These are phyloP conservation scores for Aethina tumida DNA, from an alignment of 1,140 invertebrate species.

Conservation along the genomic window DNA sequence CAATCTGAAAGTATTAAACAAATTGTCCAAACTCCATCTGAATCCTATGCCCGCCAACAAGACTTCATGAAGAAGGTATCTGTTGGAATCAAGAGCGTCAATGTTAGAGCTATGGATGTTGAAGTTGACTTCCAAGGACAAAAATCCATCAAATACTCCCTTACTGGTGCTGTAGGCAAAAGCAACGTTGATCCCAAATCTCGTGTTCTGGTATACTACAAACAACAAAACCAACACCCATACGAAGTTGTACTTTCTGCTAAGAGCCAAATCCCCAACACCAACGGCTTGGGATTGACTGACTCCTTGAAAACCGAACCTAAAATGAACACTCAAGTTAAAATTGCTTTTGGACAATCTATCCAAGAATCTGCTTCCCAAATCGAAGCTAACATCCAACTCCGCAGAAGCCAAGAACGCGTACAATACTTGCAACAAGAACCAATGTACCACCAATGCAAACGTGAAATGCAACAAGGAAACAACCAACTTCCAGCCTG, in stretches of 20 bases:
- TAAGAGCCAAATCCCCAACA: conserved; percentile 34
- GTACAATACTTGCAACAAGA: conserved; percentile 35
- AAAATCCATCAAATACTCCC: conserved; percentile 35
- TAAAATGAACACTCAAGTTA: conserved; percentile 36
- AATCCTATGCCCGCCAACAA: conserved; percentile 34
- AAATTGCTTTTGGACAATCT: conserved; percentile 40
- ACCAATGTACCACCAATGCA: conserved; percentile 35
- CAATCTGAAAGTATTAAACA: conserved; percentile 5
- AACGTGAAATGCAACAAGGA: conserved; percentile 38
- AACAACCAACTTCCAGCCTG: conserved; percentile 43
- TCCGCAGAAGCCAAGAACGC: conserved; percentile 39
- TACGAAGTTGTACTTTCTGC: conserved; percentile 36
- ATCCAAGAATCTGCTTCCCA: conserved; percentile 24
- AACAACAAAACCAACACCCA: conserved; percentile 28
- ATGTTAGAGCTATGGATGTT: conserved; percentile 39
- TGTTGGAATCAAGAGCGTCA: conserved; percentile 40
- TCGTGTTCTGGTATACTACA: conserved; percentile 36
- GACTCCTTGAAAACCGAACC: conserved; percentile 39
- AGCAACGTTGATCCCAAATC: conserved; percentile 43
- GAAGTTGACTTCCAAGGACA: conserved; percentile 40
- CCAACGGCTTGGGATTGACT: conserved; percentile 38
- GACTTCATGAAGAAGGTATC: conserved; percentile 40
- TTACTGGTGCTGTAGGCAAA: conserved; percentile 36
- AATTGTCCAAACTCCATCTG: conserved; percentile 4
- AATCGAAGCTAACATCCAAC: conserved; percentile 36